Base-by-base conservation (phyloP, 2,113 vertebrate species). In the Notechis scutatus region DNA sequence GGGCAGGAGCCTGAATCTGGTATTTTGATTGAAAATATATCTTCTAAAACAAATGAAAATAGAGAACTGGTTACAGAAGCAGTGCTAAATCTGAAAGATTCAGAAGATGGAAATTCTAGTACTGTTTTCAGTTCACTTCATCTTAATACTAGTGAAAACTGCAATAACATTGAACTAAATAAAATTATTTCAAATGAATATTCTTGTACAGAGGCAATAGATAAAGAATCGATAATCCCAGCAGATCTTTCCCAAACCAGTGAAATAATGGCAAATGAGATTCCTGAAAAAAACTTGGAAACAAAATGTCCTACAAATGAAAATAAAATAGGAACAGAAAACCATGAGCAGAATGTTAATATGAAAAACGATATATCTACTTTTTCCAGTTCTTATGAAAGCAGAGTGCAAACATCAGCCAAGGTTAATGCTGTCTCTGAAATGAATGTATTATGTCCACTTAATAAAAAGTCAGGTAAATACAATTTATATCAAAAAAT, bases 351-450 rank as follows among this genome's bases (percentile, higher is more conserved):
- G 88, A 20, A 85, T 0, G 10, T 61, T 55, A 61, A 5, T 20
- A 0, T 87, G 61, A 92, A 90, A 92, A 94, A 12, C n/a, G 12
- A 11, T 57, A 29, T 18, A 55, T 0, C 0, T 0, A 54, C 7
- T 11, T 92, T 87, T 89, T 54, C 50, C 11, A 97, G 92, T 23
- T 4, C 86, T 18, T 97, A 97, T 1, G 95, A 93, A 39, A 90
- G 90, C 3, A 94, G 12, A 34, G 0, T 59, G 64, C 87, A 56
- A 45, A 94, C 89, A 24, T 21, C 89, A 39, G 90, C 42, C 29
- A 9, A 56, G 26, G 47, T 81, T 0, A 95, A 95, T 10, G 23
- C 92, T 64, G 57, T 8, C 85, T 42, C 45, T 15, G 96, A 96
- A 94, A 93, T 91, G 1, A 92, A 8, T 42, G 0, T 11, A 86